Percentiles rank a stretch among this genome's conserved stretches.
Conservation (phyloP, 2,888 invertebrate genomes). For the Hypolimnas misippus region DNA sequence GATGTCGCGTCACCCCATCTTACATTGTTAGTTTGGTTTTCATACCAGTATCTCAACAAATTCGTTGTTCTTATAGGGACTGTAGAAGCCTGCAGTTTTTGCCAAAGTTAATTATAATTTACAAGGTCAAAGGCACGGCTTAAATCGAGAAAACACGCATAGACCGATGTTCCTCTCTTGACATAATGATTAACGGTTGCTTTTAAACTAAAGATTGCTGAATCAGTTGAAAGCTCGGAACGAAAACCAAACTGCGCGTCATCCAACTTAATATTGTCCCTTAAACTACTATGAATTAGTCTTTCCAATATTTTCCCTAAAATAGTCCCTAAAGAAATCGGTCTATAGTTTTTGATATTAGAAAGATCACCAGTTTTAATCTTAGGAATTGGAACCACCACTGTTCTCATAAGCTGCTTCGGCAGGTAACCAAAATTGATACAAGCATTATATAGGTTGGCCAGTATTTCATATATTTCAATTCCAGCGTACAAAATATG, state of each 20-base stretch:
- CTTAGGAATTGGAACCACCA: neutral
- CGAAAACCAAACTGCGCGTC: conserved; percentile 4
- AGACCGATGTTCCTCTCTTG: conserved; percentile 6
- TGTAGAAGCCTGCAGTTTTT: conserved; percentile 17
- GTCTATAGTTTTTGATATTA: neutral
- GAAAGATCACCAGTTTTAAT: neutral
- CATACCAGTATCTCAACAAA: conserved; percentile 41
- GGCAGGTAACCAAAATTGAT: neutral
- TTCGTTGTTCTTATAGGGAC: conserved; percentile 14
- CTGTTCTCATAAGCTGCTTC: neutral
- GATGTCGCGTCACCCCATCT: conserved; percentile 35
- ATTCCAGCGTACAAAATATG: neutral
- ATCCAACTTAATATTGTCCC: neutral
- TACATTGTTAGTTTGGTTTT: conserved; percentile 37
- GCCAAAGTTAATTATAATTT: conserved; percentile 8
- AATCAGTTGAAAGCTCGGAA: neutral
- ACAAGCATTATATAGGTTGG: neutral
- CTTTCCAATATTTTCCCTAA: neutral
- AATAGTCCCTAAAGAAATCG: neutral
- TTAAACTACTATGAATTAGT: too few species aligned
- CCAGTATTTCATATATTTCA: neutral
- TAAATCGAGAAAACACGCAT: conserved; percentile 25
- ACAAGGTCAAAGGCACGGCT: neutral
- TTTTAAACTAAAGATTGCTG: neutral
- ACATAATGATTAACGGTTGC: neutral